Percentiles rank a stretch among this genome's conserved stretches.
phyloP scores from a whole-genome alignment of 1,140 invertebrate species.

The Ceratosolen solmsi region DNA sequence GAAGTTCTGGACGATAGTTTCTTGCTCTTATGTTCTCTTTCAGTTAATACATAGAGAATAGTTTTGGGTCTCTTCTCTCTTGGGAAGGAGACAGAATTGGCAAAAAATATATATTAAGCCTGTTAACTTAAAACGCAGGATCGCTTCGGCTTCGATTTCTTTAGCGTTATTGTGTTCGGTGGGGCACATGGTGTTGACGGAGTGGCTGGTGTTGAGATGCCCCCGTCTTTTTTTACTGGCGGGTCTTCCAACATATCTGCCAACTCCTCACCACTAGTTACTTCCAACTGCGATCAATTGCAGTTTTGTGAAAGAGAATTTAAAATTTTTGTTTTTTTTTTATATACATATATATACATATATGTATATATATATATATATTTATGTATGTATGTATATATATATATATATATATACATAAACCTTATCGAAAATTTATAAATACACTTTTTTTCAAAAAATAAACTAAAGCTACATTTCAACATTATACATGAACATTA shows the following conservation, averaged over 20 bases:
- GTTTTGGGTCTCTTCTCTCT: slow-evolving; percentile 38
- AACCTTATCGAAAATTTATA: slow-evolving; percentile 9
- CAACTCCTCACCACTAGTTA: slow-evolving; percentile 69
- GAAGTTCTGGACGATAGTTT: slow-evolving; percentile 38
- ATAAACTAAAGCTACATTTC: slow-evolving; percentile 14
- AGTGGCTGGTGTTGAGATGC: slow-evolving; percentile 65
- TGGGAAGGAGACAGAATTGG: slow-evolving; percentile 22
- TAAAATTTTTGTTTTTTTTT: slow-evolving; percentile 20
- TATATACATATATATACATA: no score
- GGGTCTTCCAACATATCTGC: slow-evolving; percentile 70
- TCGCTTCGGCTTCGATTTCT: slow-evolving; percentile 69
- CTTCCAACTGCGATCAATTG: slow-evolving; percentile 65
- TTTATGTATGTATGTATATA: no score
- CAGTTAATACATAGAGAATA: slow-evolving; percentile 8
- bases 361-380: no score
- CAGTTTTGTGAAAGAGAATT: slow-evolving; percentile 43
- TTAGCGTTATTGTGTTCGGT: slow-evolving; percentile 63
- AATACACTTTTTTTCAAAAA: slow-evolving; percentile 43
- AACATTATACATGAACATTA: no score
- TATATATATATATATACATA: no score
- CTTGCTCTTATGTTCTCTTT: not conserved
- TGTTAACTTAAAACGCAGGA: slow-evolving; percentile 71
- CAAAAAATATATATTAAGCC: slow-evolving; percentile 29
- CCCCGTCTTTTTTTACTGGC: slow-evolving; percentile 66
- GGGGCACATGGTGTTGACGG: slow-evolving; percentile 67